phyloP scores from a whole-genome alignment of 2,888 invertebrate genomes.

The Drosophila rubida region DNA sequence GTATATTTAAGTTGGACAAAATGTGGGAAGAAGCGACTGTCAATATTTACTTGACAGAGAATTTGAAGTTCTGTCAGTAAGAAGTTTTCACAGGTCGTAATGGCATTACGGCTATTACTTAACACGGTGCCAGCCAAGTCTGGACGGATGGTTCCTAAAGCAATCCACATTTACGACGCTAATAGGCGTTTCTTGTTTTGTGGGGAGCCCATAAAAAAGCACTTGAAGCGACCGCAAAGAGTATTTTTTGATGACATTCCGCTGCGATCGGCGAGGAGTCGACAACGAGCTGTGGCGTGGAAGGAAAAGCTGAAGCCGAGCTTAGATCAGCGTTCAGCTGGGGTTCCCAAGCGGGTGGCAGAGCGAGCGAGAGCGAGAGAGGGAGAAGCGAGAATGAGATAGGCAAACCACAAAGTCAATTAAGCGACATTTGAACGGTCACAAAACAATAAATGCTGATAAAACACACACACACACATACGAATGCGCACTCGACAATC shows the following conservation, averaged over 20 bases:
- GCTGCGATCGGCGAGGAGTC: slow-evolving; percentile 19
- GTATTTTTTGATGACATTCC: slow-evolving; percentile 32
- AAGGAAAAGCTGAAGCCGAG: slow-evolving; percentile 7
- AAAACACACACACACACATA: slow-evolving; percentile 54
- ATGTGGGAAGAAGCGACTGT: no score
- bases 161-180: slow-evolving; percentile 23
- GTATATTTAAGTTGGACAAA: no score
- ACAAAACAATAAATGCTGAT: slow-evolving; percentile 79
- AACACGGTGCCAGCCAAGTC: not conserved
- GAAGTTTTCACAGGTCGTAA: not conserved
- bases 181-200: slow-evolving; percentile 22
- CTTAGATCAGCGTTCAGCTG: slow-evolving; percentile 31
- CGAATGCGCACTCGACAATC: slow-evolving; percentile 28
- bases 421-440: slow-evolving; percentile 73
- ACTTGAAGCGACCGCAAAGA: slow-evolving; percentile 43
- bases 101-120: not conserved
- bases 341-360: slow-evolving; percentile 28
- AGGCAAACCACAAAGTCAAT: slow-evolving; percentile 67
- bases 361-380: not conserved
- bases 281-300: slow-evolving; percentile 15
- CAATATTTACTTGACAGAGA: no score
- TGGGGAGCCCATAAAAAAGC: slow-evolving; percentile 53
- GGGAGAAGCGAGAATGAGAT: slow-evolving; percentile 20
- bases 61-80: no score
- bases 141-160: slow-evolving; percentile 7